Evolutionary conservation across 64 coral and sea anemone genomes (phyloP), one percentile per base, ranked within the genome.

Genomic region (Hydrozoanthus tunicans): DNA sequence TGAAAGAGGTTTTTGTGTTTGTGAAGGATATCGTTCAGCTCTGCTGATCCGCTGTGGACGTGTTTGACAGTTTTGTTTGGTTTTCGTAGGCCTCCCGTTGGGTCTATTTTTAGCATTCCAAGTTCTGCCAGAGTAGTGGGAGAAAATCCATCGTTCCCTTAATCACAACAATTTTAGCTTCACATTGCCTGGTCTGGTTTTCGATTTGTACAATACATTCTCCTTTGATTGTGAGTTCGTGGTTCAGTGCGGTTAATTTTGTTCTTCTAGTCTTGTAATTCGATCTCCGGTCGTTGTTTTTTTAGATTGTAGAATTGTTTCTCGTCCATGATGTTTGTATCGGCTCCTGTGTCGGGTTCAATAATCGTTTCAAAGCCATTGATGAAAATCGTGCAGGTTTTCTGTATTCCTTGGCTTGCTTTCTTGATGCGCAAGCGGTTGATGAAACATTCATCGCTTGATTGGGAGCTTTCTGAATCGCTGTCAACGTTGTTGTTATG

Each of bases 311-410:
- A 24, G 79, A 91, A 91, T 91, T 91, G 90, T 51, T 23, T 60
- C 82, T 91, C 90, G 13, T 91, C 78, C 90, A 83, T 82, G 32
- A 91, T 91, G 55, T 91, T 91, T 7, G 64, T 82, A 6, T 91
- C 79, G 77, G 90, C 56, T 9, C 90, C 79, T 2, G 64, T 91
- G 51, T 91, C 89, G 5, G 62, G 73, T 24, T 91, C 77, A 8
- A 79, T 62, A 61, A 10, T 67, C 52, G 59, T 82, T 70, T 91
- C 24, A 68, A 82, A 64, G 55, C 65, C 64, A 3, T 91, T 91
- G 66, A 91, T 94, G 54, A 76, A 62, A 26, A 94, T 85, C 54
- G 62, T 94, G 60, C 90, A 89, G 32, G 93, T 94, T 68, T 91
- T 94, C 52, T 79, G 82, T 20, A 80, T 91, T 9, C 89, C 76